Conservation (phyloP, 2,797 vertebrate species). For the Paguma larvata region DNA sequence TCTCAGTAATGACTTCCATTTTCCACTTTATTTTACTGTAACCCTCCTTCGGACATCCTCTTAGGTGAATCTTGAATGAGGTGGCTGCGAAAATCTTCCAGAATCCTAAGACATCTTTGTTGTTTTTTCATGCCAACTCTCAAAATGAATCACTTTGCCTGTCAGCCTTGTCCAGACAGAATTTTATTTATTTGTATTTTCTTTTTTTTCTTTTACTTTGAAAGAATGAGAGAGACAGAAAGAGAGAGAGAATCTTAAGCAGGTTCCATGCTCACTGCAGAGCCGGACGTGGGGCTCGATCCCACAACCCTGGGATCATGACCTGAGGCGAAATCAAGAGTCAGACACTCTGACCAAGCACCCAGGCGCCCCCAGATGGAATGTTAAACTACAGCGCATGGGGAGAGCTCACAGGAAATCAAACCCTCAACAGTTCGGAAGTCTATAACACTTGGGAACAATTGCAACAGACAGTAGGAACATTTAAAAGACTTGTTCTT, state of each 20-base stretch:
- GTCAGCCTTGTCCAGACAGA: conserved; percentile 1
- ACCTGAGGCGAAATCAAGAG: too few species aligned
- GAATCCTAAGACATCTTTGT: neutral
- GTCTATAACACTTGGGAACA: neutral
- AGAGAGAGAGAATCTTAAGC: too few species aligned
- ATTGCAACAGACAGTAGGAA: neutral
- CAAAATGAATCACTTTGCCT: neutral
- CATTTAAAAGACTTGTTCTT: neutral
- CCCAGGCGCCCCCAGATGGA: neutral
- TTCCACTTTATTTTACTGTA: neutral
- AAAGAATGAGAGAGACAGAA: too few species aligned
- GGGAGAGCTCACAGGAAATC: neutral
- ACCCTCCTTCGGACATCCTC: neutral
- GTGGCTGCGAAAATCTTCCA: neutral
- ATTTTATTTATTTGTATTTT: neutral
- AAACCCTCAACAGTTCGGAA: neutral
- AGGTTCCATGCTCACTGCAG: too few species aligned
- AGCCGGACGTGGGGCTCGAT: too few species aligned
- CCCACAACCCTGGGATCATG: too few species aligned
- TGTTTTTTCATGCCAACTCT: neutral
- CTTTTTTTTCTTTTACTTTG: too few species aligned
- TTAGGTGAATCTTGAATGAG: neutral
- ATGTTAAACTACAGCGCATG: neutral
- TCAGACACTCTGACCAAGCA: too few species aligned
- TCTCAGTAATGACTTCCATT: neutral